phyloP scores from a whole-genome alignment of 2,797 vertebrate genomes.

The Cygnus olor region DNA sequence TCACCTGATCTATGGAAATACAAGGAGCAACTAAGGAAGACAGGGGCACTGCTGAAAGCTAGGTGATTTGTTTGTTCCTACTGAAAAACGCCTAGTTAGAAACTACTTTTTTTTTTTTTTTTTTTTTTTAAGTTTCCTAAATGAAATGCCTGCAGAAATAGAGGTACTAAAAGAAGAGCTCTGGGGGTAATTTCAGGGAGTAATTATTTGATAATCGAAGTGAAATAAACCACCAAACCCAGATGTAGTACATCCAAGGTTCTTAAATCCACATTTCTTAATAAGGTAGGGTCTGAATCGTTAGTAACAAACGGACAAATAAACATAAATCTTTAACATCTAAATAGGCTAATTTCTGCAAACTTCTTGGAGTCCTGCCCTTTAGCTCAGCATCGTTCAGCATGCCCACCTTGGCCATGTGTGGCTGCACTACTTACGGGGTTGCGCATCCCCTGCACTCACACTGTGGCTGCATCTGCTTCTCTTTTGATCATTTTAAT shows the following conservation, averaged over 20 bases:
- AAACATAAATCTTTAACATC: not conserved
- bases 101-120: not conserved
- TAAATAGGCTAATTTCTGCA: not conserved
- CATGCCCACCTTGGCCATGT: not conserved
- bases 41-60: not conserved
- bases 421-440: not conserved
- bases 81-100: not conserved
- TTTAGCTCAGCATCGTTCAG: not conserved
- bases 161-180: not conserved
- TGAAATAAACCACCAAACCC: not conserved
- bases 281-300: not conserved
- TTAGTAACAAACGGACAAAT: not conserved
- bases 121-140: not conserved
- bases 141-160: not conserved
- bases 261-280: not conserved
- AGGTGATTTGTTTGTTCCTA: not conserved
- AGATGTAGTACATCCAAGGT: not conserved
- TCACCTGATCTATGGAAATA: not conserved
- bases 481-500: conserved; percentile 50
- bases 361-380: not conserved
- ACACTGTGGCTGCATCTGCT: conserved; percentile 58
- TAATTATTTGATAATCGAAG: not conserved
- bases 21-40: not conserved
- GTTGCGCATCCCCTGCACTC: not conserved
- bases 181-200: not conserved